Conservation (phyloP, 1,140 invertebrate species). For the Drosophila willistoni region DNA sequence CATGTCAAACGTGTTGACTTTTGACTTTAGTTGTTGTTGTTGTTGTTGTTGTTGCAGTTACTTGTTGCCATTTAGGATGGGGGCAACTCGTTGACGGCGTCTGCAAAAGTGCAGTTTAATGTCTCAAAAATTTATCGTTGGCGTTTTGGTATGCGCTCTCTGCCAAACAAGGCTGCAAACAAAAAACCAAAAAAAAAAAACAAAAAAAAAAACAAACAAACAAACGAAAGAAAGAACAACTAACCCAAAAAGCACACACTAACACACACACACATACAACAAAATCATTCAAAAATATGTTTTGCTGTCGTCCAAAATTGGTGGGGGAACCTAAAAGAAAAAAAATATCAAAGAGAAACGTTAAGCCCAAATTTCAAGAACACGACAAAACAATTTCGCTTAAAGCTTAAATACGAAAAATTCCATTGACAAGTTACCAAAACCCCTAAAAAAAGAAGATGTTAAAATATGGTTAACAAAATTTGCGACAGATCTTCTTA, state of each 20-base stretch:
- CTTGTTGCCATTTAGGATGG: not conserved
- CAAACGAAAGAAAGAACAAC: conserved; percentile 35
- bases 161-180: conserved; percentile 74
- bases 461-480: not conserved
- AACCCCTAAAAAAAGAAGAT: conserved; percentile 5
- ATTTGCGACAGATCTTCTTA: too few relatives aligned
- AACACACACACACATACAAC: not conserved
- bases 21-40: conserved; percentile 58
- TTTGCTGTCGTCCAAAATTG: conserved; percentile 25
- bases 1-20: conserved; percentile 81
- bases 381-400: conserved; percentile 56
- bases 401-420: conserved; percentile 16
- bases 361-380: conserved; percentile 26
- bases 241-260: conserved; percentile 21
- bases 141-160: conserved; percentile 72
- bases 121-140: conserved; percentile 80
- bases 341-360: not conserved
- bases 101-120: conserved; percentile 79
- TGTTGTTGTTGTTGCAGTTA: conserved; percentile 6
- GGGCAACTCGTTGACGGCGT: conserved; percentile 40
- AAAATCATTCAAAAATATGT: conserved; percentile 53
- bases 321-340: conserved; percentile 27
- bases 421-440: not conserved
- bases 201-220: too few relatives aligned
- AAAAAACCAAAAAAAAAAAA: too few relatives aligned